Evolutionary conservation across 2,888 invertebrate genomes (phyloP), one percentile per base, ranked within the genome.

Genomic region (Synanthedon andrenaeformis): DNA sequence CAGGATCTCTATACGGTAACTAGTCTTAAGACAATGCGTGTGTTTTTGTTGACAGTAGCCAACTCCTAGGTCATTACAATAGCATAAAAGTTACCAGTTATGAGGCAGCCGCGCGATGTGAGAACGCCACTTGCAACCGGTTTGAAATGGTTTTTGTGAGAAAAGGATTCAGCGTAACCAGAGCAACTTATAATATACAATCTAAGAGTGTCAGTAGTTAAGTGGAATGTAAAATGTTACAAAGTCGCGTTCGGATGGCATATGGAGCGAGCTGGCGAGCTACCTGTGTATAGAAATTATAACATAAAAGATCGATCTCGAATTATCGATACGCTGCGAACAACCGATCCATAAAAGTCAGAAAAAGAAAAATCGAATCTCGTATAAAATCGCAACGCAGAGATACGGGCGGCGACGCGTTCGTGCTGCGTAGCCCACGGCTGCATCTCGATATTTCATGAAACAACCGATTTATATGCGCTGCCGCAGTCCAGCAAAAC

Each of bases 401-500:
- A 80, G 85, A 84, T 83, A 83, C 83, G 81, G 79, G 79, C 75
- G 78, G 74, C 76, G 53, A 51, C 13, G 77, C 63, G 75, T 72
- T 66, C 73, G 69, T 63, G 75, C 72, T 66, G 73, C 74, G 75
- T 86, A 79, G 86, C 86, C 85, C 74, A 78, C 78, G 86, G 86
- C 83, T 70, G 74, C 66, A 68, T 66, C 74, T 71, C 84, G 77
- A 83, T 86, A 82, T 84, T 86, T 84, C 82, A 84, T 78, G 83
- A 83, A 84, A 82, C 74, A 75, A 69, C 76, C 85, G 79, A 84
- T 87, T 84, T 84, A 81, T 84, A 84, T 84, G 82, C 84, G 74
- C 72, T 72, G 74, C 74, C 69, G 74, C 65, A 62, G 72, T 64
- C 74, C 70, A 70, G 75, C 79, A 70, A 76, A 81, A 79, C 75